Evolutionary conservation across 1,140 invertebrate genomes (phyloP).

Genomic region (Thalassaphorura encarpata): DNA sequence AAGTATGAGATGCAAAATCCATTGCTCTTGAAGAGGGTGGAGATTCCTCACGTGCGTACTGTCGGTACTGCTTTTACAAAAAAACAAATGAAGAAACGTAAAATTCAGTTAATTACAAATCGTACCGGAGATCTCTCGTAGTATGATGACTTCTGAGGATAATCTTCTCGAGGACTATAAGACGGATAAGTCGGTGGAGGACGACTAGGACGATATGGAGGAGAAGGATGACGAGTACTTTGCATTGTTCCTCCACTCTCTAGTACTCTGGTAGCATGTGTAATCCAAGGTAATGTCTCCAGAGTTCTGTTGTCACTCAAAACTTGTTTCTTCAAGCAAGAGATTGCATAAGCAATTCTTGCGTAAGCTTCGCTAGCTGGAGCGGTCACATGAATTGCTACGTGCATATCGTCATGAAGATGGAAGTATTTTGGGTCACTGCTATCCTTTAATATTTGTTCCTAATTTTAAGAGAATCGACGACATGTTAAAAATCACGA

Average conservation of each 20-base stretch:
- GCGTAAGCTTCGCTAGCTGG: conserved; percentile 84
- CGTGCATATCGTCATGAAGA: conserved; percentile 82
- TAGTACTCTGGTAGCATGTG: conserved; percentile 12
- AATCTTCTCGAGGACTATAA: too few relatives aligned
- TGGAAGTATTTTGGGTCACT: conserved; percentile 87
- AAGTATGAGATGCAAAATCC: too few relatives aligned
- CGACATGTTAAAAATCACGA: too few relatives aligned
- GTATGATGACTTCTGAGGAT: too few relatives aligned
- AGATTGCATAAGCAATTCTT: conserved; percentile 41
- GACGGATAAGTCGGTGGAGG: too few relatives aligned
- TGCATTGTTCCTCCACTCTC: background rate
- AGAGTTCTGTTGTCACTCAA: conserved; percentile 22
- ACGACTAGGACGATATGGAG: background rate
- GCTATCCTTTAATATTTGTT: conserved; percentile 76
- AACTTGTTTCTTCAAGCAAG: conserved; percentile 24
- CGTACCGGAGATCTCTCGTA: too few relatives aligned
- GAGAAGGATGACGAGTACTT: too few relatives aligned
- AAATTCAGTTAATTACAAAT: too few relatives aligned
- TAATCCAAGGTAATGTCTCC: conserved; percentile 22
- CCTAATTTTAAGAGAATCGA: conserved; percentile 48
- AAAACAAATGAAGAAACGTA: too few relatives aligned
- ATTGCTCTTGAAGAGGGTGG: too few relatives aligned
- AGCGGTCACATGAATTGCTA: conserved; percentile 80
- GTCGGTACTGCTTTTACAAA: too few relatives aligned
- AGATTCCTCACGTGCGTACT: too few relatives aligned